phyloP scores from a whole-genome alignment of 2,113 vertebrate genomes.

The Plecturocebus donacophilus region DNA sequence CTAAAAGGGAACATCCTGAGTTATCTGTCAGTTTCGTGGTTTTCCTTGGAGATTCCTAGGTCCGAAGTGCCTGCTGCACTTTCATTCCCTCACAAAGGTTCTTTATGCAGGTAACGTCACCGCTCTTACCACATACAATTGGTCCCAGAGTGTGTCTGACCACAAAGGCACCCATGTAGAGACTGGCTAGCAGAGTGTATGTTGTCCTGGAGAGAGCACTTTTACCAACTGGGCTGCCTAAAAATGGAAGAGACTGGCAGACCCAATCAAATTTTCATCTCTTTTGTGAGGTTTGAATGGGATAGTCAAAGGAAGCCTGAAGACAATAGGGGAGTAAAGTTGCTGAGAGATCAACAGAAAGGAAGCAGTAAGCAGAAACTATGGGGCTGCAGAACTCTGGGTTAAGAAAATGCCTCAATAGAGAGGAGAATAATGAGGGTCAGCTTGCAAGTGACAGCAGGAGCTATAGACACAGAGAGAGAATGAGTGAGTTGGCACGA shows the following conservation, averaged over 20 bases:
- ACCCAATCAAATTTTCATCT: constrained; percentile 60
- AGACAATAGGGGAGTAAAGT: constrained; percentile 28
- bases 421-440: constrained; percentile 53
- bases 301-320: constrained; percentile 59
- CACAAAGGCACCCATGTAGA: background rate
- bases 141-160: background rate
- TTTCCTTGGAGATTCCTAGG: background rate
- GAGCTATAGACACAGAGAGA: background rate
- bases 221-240: constrained; percentile 20
- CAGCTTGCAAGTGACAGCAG: constrained; percentile 36
- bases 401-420: constrained; percentile 58
- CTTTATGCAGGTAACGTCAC: background rate
- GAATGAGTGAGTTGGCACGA: background rate
- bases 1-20: background rate
- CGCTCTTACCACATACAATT: background rate
- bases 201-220: background rate
- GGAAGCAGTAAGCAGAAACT: constrained; percentile 70
- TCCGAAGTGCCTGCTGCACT: background rate
- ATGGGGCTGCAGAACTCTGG: constrained; percentile 34
- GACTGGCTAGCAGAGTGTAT: background rate
- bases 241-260: constrained; percentile 48
- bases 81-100: background rate
- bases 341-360: constrained; percentile 67
- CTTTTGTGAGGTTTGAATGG: constrained; percentile 71
- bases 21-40: background rate